Evolutionary conservation across 2,888 invertebrate species (phyloP).

Genomic region (Lasioglossum marginatum): DNA sequence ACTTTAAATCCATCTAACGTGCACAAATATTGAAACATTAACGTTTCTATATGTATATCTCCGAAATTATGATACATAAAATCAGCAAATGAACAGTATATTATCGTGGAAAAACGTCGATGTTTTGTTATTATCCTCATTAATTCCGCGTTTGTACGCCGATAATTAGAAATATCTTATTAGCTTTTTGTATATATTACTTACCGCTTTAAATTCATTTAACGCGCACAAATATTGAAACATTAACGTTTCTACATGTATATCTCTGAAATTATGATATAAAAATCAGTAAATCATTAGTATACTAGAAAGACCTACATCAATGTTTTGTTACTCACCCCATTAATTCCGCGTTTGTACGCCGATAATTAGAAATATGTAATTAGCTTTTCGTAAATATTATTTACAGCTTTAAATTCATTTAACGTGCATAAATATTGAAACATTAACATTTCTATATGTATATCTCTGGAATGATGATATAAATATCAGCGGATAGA

Average conservation of each 20-base stretch:
- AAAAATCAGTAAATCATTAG: background rate
- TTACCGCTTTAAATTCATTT: background rate
- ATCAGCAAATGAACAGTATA: no score
- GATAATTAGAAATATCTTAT: background rate
- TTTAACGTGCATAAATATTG: background rate
- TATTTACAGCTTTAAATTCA: background rate
- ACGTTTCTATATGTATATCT: background rate
- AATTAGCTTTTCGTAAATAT: background rate
- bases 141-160: background rate
- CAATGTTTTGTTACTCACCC: background rate
- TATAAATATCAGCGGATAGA: background rate
- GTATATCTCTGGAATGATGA: background rate
- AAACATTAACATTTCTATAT: background rate
- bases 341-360: background rate
- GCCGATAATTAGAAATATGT: background rate
- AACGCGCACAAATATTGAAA: background rate
- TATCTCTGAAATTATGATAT: background rate
- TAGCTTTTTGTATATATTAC: background rate
- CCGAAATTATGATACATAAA: background rate
- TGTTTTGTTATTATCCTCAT: no score
- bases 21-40: background rate
- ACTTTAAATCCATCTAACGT: background rate
- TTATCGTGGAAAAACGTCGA: no score
- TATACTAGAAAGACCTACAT: conserved; percentile 13
- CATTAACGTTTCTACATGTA: background rate